Evolutionary conservation across 2,888 invertebrate species (phyloP).

Genomic region (Hyalella azteca): DNA sequence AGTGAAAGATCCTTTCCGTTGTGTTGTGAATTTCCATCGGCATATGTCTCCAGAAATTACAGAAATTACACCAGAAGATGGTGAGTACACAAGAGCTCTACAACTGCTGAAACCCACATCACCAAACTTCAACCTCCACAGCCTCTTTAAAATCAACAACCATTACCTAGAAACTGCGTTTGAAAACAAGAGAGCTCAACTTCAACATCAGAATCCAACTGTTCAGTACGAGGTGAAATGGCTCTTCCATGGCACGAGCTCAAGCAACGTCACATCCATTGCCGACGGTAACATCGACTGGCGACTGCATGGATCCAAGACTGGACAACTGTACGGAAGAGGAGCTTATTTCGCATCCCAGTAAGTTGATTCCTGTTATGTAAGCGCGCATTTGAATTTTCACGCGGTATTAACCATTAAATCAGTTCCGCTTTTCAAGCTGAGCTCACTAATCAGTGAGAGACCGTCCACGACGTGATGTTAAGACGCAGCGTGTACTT

Average conservation of each 20-base stretch:
- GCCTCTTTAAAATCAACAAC: background rate
- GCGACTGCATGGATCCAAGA: conserved; percentile 2
- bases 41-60: background rate
- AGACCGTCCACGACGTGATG: too few relatives aligned
- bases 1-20: background rate
- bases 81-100: background rate
- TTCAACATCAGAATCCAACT: background rate
- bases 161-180: conserved; percentile 1
- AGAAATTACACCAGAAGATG: background rate
- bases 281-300: conserved; percentile 20
- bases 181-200: background rate
- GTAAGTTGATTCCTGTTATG: too few relatives aligned
- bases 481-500: too few relatives aligned
- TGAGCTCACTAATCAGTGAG: too few relatives aligned
- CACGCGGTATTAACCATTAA: too few relatives aligned
- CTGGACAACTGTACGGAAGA: background rate
- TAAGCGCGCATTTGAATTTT: too few relatives aligned
- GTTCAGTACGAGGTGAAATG: background rate
- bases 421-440: too few relatives aligned
- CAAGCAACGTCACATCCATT: background rate
- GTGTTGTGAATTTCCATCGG: background rate
- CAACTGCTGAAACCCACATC: background rate
- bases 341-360: conserved; percentile 17
- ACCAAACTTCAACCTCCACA: background rate
- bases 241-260: conserved; percentile 14